Percentiles rank a stretch among this genome's conserved stretches.
Evolutionary conservation across 2,888 invertebrate genomes (phyloP).

Genomic region (Tricholauxania praeusta): DNA sequence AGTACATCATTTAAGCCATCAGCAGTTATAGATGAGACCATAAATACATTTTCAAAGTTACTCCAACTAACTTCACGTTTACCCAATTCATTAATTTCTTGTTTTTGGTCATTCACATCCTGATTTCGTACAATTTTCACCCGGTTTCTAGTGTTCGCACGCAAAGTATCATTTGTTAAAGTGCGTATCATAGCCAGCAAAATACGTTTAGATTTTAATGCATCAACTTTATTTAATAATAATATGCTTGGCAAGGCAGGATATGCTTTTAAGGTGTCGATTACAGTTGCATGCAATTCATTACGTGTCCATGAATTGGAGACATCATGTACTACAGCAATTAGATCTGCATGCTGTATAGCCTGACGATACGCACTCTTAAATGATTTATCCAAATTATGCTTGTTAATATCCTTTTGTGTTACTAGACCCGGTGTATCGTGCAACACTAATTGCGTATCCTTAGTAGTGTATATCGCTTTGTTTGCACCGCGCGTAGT

Average conservation of each 20-base stretch:
- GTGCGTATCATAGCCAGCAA: constrained; percentile 79
- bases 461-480: constrained; percentile 80
- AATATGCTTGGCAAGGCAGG: constrained; percentile 77
- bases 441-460: constrained; percentile 89
- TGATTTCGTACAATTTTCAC: not conserved
- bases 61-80: constrained; percentile 72
- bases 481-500: constrained; percentile 82
- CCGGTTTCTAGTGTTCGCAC: constrained; percentile 50
- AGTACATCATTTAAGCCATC: constrained; percentile 80
- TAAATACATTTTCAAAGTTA: constrained; percentile 89
- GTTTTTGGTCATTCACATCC: not conserved
- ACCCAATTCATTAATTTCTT: constrained; percentile 23
- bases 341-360: constrained; percentile 79
- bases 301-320: constrained; percentile 78
- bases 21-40: constrained; percentile 88
- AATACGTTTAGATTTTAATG: constrained; percentile 77
- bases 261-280: constrained; percentile 76
- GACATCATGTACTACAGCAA: constrained; percentile 90
- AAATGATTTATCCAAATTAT: constrained; percentile 72
- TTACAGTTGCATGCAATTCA: constrained; percentile 76
- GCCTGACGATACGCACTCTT: constrained; percentile 70
- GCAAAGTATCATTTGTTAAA: constrained; percentile 75
- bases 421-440: constrained; percentile 94
- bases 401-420: constrained; percentile 72
- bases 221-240: constrained; percentile 90